A percentile compares a stretch with the other conserved stretches of the same genome.
Conservation (phyloP, 53 echinoderm and acorn worm species). For the Hippasteria phrygiana region DNA sequence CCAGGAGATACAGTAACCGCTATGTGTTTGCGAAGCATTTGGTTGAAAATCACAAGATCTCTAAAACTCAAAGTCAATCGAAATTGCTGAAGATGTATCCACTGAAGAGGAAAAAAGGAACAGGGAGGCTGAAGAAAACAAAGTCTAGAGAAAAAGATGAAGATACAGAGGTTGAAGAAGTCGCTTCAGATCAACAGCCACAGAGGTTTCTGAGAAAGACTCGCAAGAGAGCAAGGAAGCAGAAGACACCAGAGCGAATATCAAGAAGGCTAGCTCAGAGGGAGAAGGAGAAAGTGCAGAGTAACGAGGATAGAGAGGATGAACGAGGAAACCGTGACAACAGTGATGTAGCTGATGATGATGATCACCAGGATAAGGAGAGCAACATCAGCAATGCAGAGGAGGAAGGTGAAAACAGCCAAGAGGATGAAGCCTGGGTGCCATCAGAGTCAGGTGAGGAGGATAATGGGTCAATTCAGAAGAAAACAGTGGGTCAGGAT, state of each 20-base stretch:
- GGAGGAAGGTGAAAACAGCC: background rate
- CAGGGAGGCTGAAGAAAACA: background rate
- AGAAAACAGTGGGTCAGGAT: background rate
- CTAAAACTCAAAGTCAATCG: background rate
- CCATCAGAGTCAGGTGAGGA: slow-evolving; percentile 21
- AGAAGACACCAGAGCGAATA: background rate
- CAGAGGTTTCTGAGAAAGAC: background rate
- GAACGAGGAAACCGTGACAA: background rate
- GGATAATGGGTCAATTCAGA: too few relatives aligned
- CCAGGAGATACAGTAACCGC: slow-evolving; percentile 30
- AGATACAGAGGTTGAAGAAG: background rate
- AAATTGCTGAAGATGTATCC: background rate
- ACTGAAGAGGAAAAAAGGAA: background rate
- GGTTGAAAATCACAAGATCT: background rate
- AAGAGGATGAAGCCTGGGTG: slow-evolving; percentile 26
- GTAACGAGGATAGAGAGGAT: background rate
- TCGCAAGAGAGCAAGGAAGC: background rate
- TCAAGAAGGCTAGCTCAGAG: background rate
- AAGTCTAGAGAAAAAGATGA: background rate
- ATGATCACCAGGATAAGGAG: background rate
- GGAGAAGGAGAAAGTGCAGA: background rate
- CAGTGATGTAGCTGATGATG: background rate
- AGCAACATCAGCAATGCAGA: background rate
- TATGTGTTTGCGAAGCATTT: slow-evolving; percentile 25
- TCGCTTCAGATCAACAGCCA: background rate